phyloP scores from a whole-genome alignment of 1,140 invertebrate genomes.

The Hycleus phaleratus region DNA sequence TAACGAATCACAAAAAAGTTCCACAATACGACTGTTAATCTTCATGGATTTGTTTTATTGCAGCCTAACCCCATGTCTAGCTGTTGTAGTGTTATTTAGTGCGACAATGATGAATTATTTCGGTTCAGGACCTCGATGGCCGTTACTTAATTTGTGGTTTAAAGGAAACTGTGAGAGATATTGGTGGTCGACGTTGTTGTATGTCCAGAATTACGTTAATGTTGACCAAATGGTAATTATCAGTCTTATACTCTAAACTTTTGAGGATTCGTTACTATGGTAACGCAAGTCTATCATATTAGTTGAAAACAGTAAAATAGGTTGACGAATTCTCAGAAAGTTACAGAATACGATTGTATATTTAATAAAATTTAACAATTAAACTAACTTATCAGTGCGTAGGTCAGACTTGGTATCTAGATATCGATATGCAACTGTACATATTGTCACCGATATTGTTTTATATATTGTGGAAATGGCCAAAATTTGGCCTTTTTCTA shows the following conservation, averaged over 20 bases:
- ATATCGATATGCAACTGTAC: conserved; percentile 64
- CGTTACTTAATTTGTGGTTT: conserved; percentile 33
- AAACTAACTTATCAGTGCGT: conserved; percentile 30
- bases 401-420: conserved; percentile 42
- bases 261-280: too few relatives aligned
- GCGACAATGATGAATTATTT: conserved; percentile 48
- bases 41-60: conserved; percentile 34
- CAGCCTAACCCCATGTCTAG: conserved; percentile 53
- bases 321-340: too few relatives aligned
- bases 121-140: conserved; percentile 48
- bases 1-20: neutral
- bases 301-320: too few relatives aligned
- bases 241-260: too few relatives aligned
- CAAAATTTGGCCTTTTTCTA: conserved; percentile 9
- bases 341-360: too few relatives aligned
- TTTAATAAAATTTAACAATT: too few relatives aligned
- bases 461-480: conserved; percentile 27
- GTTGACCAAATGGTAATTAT: conserved; percentile 34
- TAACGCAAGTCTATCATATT: too few relatives aligned
- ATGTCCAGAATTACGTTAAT: conserved; percentile 48
- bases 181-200: conserved; percentile 50
- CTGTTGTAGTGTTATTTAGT: conserved; percentile 47
- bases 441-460: conserved; percentile 45
- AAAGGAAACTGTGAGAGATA: conserved; percentile 38
- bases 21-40: too few relatives aligned